Percentiles rank a stretch among this genome's conserved stretches.
These are phyloP conservation scores for Nasonia oneida DNA, from an alignment of 2,888 invertebrate species.

Conservation along the genomic window DNA sequence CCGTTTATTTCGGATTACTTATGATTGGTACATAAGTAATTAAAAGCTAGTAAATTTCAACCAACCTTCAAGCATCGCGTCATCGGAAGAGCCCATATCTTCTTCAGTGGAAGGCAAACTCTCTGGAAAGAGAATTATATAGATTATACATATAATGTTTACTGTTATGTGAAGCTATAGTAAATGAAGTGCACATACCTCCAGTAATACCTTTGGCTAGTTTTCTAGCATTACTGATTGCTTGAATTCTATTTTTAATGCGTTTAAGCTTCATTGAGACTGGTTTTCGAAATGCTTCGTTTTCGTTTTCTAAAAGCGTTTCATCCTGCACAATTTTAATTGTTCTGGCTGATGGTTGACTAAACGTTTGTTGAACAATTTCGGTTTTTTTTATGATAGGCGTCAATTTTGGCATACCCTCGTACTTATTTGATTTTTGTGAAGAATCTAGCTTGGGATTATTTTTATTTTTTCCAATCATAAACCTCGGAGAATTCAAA, in stretches of 20 bases:
- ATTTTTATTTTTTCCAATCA: conserved; percentile 18
- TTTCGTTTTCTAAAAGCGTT: conserved; percentile 67
- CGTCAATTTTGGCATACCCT: conserved; percentile 77
- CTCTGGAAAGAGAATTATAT: conserved; percentile 33
- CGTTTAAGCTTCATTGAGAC: conserved; percentile 69
- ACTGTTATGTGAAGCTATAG: neutral
- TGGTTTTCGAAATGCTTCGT: conserved; percentile 76
- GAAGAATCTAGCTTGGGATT: conserved; percentile 64
- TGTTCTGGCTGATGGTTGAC: conserved; percentile 7
- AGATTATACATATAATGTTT: neutral
- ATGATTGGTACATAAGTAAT: conserved; percentile 7
- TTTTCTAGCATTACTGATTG: conserved; percentile 71
- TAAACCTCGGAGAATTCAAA: conserved; percentile 38
- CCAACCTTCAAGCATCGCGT: conserved; percentile 73
- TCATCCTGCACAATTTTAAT: conserved; percentile 30
- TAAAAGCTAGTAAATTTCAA: conserved; percentile 23
- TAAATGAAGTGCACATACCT: conserved; percentile 37
- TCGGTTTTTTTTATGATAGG: conserved; percentile 72
- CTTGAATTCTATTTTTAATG: conserved; percentile 72
- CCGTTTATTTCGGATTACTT: neutral
- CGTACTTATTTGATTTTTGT: conserved; percentile 72
- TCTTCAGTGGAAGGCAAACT: conserved; percentile 67
- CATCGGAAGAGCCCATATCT: conserved; percentile 72
- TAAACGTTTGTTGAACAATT: conserved; percentile 36
- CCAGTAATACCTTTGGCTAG: conserved; percentile 73